Base-by-base conservation (phyloP, 2,888 invertebrate species). In the Hermaeophaga mercurialis region DNA sequence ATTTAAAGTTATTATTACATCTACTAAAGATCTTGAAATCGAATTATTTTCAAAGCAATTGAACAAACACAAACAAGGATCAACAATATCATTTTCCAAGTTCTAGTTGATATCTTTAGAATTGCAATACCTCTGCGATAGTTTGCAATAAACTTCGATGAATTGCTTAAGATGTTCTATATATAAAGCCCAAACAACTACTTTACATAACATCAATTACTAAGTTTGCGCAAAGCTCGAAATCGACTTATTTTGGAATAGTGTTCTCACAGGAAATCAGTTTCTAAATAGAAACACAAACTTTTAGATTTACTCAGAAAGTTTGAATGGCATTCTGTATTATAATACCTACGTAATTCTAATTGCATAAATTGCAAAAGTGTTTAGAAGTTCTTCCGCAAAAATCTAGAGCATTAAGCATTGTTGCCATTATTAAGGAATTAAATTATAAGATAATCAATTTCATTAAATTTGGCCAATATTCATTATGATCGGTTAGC, bases 171-270 rank as follows among this genome's bases (percentile, higher is more conserved):
- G 47, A 53, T 53, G 43, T 57, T 43, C 56, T 5, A 6, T 33
- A 24, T 47, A 47, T 44, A 47, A 26, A 28, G 17, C 26, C 22
- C 47, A 48, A 24, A 54, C 54, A 55, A 24, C 53, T 57, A 33
- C 57, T 57, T 57, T 57, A 53, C 57, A 53, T 57, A 57, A 57
- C 57, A 53, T 57, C 57, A 48, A 53, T 57, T 53, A 53, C 52
- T 4, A 48, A 57, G 52, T 53, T 57, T 47, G 53, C 31, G 47
- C 41, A 41, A 31, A 39, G 43, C 48, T 47, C 46, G 19, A 43
- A 57, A 47, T 57, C 53, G 57, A 53, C 57, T 57, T 43, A 53
- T 57, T 57, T 47, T 41, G 36, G 47, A 53, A 41, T 43, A 48
- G 52, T 44, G 57, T 56, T 53, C 57, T 57, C 57, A 34, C 38